Conservation (phyloP, 1,140 invertebrate species). For the Drosophila pandora region DNA sequence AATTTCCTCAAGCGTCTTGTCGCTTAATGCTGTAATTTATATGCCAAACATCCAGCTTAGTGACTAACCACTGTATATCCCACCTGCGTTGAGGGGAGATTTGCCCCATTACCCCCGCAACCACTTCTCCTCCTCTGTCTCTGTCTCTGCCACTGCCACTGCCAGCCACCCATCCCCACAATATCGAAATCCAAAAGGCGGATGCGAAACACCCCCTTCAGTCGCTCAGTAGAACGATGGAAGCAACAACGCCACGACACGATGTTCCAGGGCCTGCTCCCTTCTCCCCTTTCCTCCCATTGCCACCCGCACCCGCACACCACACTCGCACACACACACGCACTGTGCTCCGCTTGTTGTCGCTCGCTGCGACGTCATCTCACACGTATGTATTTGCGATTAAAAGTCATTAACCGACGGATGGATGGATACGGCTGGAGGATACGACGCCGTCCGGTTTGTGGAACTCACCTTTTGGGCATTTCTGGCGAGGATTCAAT, state of each 20-base stretch:
- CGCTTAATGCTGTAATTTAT: background rate
- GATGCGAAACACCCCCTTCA: conserved; percentile 66
- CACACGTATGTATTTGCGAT: conserved; percentile 16
- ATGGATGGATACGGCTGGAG: background rate
- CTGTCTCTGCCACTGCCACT: too few relatives aligned
- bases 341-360: background rate
- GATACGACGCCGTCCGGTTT: background rate
- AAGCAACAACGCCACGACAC: conserved; percentile 65
- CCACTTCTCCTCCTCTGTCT: background rate
- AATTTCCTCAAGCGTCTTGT: too few relatives aligned
- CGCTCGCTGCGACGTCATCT: conserved; percentile 67
- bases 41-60: conserved; percentile 30
- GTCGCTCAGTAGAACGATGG: conserved; percentile 23
- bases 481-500: conserved; percentile 83
- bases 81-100: conserved; percentile 19
- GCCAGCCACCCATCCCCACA: background rate
- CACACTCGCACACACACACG: background rate
- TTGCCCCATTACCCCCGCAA: background rate
- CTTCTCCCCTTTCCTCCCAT: background rate
- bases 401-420: conserved; percentile 24
- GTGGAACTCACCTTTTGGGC: conserved; percentile 77
- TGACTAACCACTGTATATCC: conserved; percentile 42
- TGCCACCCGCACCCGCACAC: conserved; percentile 1
- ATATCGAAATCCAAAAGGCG: conserved; percentile 3
- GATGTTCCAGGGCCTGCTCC: conserved; percentile 31